Base-by-base conservation (phyloP, 1,140 invertebrate species). In the Zaprionus ghesquierei region DNA sequence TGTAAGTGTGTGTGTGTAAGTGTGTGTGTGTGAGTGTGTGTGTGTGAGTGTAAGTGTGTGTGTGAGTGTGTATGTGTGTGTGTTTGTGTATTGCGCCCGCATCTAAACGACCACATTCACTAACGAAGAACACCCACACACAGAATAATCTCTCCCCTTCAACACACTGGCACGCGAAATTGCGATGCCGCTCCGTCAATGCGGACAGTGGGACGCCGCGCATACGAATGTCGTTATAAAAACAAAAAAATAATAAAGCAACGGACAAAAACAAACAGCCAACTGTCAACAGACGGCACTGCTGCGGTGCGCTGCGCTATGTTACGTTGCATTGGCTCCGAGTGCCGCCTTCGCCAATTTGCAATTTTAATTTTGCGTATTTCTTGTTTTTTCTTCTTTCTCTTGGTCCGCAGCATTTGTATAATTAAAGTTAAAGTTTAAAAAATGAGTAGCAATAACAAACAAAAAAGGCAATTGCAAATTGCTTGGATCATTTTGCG, bases 161-260 rank as follows among this genome's bases (percentile, higher is more conserved):
- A 50, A 38, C 51, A 68, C 50, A n/a, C 46, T 13, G 15, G 38
- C 44, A 41, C 29, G 35, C 22, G 31, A 25, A 38, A 58, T 69
- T 54, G 35, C 41, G 64, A 27, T 62, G 56, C 51, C 25, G 44
- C 44, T 54, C 35, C 63, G 27, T 31, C 58, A 69, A 61, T 58
- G 65, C 44, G 65, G 68, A 70, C 72, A 75, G 58, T 63, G 59
- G 53, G 29, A 56, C 72, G 46, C 29, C 69, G 50, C 56, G 82
- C 78, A 76, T 79, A 76, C 84, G 84, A 89, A 89, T 89, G 70
- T 71, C 70, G 80, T 77, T 89, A 87, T 85, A 80, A 89, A 89
- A 89, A 89, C 84, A 89, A 87, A 87, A 87, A 89, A 75, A 75
- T 84, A 89, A 89, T 89, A 89, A 89, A 89, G 82, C 50, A 81